phyloP scores from a whole-genome alignment of 2,113 vertebrate species.

The Trichomycterus rosablanca region DNA sequence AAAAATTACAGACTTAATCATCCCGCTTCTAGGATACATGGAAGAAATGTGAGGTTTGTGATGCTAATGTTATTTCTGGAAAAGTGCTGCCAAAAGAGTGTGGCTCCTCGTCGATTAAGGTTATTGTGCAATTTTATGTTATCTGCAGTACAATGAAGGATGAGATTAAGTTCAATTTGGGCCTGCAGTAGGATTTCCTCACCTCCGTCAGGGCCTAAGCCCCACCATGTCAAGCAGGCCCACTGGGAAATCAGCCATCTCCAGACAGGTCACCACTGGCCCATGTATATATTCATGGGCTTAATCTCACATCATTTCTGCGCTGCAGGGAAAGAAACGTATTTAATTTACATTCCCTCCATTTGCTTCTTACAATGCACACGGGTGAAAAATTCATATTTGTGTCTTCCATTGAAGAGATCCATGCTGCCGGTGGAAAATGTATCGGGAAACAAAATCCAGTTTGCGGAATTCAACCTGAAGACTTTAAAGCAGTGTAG shows the following conservation, averaged over 20 bases:
- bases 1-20: slow-evolving; percentile 61
- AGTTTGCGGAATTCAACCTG: slow-evolving; percentile 60
- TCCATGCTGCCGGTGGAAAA: slow-evolving; percentile 31
- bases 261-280: slow-evolving; percentile 74
- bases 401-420: slow-evolving; percentile 35
- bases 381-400: slow-evolving; percentile 40
- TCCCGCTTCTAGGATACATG: slow-evolving; percentile 44
- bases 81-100: slow-evolving; percentile 16
- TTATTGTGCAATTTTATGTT: slow-evolving; percentile 75
- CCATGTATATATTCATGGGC: slow-evolving; percentile 82
- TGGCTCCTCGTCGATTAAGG: slow-evolving; percentile 68
- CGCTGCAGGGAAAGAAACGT: slow-evolving; percentile 69
- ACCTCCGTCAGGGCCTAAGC: slow-evolving; percentile 70
- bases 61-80: slow-evolving; percentile 26
- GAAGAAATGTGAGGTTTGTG: slow-evolving; percentile 51
- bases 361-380: slow-evolving; percentile 46
- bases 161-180: slow-evolving; percentile 81
- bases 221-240: slow-evolving; percentile 68
- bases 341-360: slow-evolving; percentile 66
- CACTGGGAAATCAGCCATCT: slow-evolving; percentile 78
- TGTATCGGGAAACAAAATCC: slow-evolving; percentile 56
- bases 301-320: slow-evolving; percentile 76
- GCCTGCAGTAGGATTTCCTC: slow-evolving; percentile 70
- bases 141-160: slow-evolving; percentile 71
- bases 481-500: slow-evolving; percentile 60